Evolutionary conservation across 2,797 vertebrate genomes (phyloP), one percentile per base, ranked within the genome.

Genomic region (Phataginus tetradactyla): DNA sequence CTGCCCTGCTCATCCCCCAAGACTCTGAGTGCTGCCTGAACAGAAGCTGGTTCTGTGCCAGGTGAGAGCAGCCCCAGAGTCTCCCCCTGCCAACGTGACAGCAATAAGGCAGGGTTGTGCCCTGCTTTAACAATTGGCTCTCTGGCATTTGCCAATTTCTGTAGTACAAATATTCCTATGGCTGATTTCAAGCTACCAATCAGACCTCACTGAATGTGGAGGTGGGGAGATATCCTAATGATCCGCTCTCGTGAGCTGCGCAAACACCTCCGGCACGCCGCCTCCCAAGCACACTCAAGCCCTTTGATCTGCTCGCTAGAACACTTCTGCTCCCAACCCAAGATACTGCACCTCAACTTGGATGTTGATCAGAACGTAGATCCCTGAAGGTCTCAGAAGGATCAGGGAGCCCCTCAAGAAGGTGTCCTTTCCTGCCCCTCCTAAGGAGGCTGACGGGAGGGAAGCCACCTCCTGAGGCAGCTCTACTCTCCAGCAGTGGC

Each of bases 321-420:
- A 39, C 32, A 91, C 49, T 81, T 66, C 32, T 69, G 57, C 57
- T 93, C 77, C 59, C 45, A 4, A 89, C 27, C 84, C 13, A 93
- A 86, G 25, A 34, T n/a, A 37, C 69, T 9, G 20, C 69, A 66
- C 39, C 49, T 93, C 64, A 49, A 53, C 53, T 37, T 71, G 64
- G 2, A 39, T 83, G n/a, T 42, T 86, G 75, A 81, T 37, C 59
- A 95, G 59, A 96, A 89, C 83, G 61, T 49, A 53, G 79, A 84
- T 80, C 42, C 29, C 5, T 37, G 49, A 85, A 15, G 8, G 61
- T 39, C 66, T 92, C 75, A 34, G n/a, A 66, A 92, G 57, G 13
- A 49, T 66, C 72, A 61, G 15, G 18, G 37, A 29, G 42, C 3
- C 25, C 64, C 59, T 91, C 42, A 32, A 72, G 7, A 90, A 91